These are phyloP conservation scores for Syngnathus rostellatus DNA, from an alignment of 2,797 vertebrate species.

Conservation along the genomic window DNA sequence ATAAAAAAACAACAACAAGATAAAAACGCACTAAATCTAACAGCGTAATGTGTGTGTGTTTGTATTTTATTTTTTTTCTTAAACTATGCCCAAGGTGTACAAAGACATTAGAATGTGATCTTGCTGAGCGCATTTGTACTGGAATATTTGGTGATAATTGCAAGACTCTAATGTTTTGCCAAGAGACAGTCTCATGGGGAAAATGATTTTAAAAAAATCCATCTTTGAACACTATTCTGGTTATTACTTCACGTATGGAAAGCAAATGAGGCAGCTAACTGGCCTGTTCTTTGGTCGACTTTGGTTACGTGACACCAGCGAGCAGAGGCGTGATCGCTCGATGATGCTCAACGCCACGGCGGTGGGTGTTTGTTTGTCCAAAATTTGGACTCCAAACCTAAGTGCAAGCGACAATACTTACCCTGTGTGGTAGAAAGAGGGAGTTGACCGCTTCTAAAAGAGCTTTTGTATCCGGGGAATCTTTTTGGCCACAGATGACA, in stretches of 20 bases:
- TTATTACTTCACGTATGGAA: no score
- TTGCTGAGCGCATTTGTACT: no score
- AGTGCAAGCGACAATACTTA: conserved; percentile 41
- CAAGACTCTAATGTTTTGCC: background rate
- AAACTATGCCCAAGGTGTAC: background rate
- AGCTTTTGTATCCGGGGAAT: conserved; percentile 73
- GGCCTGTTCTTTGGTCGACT: no score
- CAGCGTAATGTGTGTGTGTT: background rate
- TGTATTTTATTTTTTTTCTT: background rate
- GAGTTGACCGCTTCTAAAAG: conserved; percentile 74
- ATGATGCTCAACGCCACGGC: background rate
- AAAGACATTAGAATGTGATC: background rate
- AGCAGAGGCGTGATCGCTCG: no score
- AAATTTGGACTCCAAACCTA: background rate
- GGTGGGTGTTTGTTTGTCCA: background rate
- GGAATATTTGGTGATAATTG: background rate
- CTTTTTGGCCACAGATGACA: conserved; percentile 79
- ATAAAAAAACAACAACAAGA: background rate
- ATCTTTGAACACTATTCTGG: no score
- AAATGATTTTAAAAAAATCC: no score
- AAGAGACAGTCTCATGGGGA: no score
- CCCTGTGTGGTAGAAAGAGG: conserved; percentile 82
- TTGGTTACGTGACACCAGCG: no score
- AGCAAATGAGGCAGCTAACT: no score
- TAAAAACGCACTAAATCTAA: background rate